phyloP scores from a whole-genome alignment of 2,888 invertebrate genomes.

The Frankliniella intonsa region DNA sequence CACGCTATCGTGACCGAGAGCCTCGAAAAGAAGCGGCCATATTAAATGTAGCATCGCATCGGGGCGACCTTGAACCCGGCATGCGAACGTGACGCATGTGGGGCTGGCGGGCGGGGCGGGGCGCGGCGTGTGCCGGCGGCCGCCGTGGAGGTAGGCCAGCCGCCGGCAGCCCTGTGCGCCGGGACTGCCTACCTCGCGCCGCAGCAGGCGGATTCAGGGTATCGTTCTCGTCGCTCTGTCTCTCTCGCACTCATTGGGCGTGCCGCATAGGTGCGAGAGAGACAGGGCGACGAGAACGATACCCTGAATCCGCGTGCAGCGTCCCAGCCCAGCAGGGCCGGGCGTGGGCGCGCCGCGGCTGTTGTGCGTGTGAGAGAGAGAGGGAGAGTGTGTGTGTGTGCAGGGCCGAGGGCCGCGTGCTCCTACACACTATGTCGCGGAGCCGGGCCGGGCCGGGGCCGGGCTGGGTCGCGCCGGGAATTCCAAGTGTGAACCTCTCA shows the following conservation, averaged over 20 bases:
- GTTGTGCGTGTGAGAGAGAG: not conserved
- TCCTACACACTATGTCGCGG: not conserved
- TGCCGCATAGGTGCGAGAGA: no score
- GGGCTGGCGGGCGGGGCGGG: no score
- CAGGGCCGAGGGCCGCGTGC: not conserved
- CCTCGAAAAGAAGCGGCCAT: no score
- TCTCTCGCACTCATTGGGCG: no score
- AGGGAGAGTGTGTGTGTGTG: not conserved
- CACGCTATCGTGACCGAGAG: no score
- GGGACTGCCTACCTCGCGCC: not conserved
- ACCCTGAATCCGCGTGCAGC: no score
- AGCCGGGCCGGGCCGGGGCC: not conserved
- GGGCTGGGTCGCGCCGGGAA: constrained; percentile 2
- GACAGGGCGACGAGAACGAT: no score
- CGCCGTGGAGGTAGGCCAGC: not conserved
- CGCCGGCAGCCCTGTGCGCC: not conserved
- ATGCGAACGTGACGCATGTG: no score
- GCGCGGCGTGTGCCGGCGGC: not conserved
- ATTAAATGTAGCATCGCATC: no score
- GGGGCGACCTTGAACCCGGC: no score
- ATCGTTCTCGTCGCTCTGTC: no score
- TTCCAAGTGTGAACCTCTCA: not conserved
- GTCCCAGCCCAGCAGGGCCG: not conserved
- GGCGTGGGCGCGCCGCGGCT: not conserved
- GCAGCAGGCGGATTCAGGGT: no score